phyloP scores from a whole-genome alignment of 2,113 vertebrate genomes.

The Campylorhamphus procurvoides region DNA sequence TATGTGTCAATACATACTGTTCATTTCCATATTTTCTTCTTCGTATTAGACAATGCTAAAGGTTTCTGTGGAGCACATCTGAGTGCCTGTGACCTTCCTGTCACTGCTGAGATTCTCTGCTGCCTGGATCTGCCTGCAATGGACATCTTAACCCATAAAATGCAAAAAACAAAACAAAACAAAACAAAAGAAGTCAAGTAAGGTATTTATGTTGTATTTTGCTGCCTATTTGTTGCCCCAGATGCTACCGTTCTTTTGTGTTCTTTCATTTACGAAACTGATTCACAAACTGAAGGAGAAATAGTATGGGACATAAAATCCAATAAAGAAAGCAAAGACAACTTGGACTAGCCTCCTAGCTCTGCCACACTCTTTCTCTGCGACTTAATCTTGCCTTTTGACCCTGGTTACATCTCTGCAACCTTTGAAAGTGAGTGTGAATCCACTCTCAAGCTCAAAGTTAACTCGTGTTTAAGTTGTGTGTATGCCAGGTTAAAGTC shows the following conservation, averaged over 20 bases:
- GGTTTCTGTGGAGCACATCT: not conserved
- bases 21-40: not conserved
- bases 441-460: not conserved
- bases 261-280: not conserved
- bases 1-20: not conserved
- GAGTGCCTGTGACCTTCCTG: not conserved
- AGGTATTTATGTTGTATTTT: not conserved
- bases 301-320: not conserved
- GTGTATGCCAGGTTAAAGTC: not conserved
- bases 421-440: not conserved
- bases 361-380: not conserved
- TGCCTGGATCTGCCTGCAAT: not conserved
- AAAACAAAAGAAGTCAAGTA: not conserved
- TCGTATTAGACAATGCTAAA: not conserved
- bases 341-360: not conserved
- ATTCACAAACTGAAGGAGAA: not conserved
- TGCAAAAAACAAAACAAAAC: not conserved
- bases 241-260: not conserved
- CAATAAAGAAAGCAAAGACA: not conserved
- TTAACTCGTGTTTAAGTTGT: not conserved
- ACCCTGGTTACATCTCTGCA: not conserved
- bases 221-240: not conserved
- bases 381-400: not conserved
- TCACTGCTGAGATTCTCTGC: not conserved
- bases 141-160: not conserved